Evolutionary conservation across 2,113 vertebrate genomes (phyloP), one percentile per base, ranked within the genome.

Genomic region (Lepisosteus osseus): DNA sequence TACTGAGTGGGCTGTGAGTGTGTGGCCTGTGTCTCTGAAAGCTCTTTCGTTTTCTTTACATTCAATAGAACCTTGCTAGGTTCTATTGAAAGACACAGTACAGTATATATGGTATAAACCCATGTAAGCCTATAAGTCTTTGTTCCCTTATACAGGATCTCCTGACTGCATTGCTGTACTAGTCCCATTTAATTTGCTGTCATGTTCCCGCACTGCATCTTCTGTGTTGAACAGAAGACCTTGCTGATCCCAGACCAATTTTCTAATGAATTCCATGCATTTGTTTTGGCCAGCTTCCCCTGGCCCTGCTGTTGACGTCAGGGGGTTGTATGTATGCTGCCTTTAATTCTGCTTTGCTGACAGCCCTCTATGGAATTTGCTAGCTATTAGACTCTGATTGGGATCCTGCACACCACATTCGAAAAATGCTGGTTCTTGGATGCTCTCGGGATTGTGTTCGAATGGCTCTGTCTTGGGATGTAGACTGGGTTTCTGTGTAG

Each of bases 241-340:
- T 59, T 43, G 12, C 11, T 14, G 42, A 15, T 68, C 57, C 14
- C 2, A 7, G 29, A 55, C 15, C 40, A 5, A 9, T 61, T 55
- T 47, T 44, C 61, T 65, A 74, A 68, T 69, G 14, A 47, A 69
- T 68, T 51, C 47, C 14, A 6, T 56, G 61, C 67, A 56, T 69
- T 63, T 64, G 29, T 43, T 74, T 74, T 65, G 61, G 47, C 67
- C 55, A 45, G 12, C 44, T 54, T 17, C 40, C 45, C 17, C 44
- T 12, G 57, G 44, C 47, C 45, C 14, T 40, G 40, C 14, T 61
- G 7, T 41, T 74, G 66, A 63, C 29, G 66, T 44, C 51, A 63
- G 56, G 44, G 8, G 3, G 8, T 43, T 68, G 61, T 8, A 73
- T 68, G 29, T 41, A 59, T 29, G 55, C 65, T n/a, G 8, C 41